Evolutionary conservation across 2,888 invertebrate genomes (phyloP), one percentile per base, ranked within the genome.

Genomic region (Xylophagus ater): DNA sequence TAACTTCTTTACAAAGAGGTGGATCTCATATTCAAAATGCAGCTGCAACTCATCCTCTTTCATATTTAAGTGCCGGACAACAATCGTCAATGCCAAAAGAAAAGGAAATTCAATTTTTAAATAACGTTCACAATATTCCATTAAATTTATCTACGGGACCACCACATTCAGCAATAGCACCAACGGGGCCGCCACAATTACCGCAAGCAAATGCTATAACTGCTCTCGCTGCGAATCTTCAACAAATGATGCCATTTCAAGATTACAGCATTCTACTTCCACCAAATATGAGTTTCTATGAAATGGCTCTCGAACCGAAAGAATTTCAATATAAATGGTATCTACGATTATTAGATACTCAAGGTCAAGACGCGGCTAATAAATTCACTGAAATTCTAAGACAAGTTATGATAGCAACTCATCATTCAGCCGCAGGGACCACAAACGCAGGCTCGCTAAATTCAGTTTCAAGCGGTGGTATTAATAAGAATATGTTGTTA

Each of bases 301-400:
- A 74, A 47, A 71, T 73, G 66, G 60, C 73, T 2, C 57, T 68
- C 42, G 71, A 72, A 45, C 68, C 72, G 18, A 68, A 66, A 49
- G 65, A 66, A 43, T 62, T 62, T 46, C 71, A 71, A 50, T 58
- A 67, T 34, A 67, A 69, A 45, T 74, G 74, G 74, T 74, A 71
- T 49, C 57, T 69, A 15, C 72, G 72, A 46, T 55, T 75, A 18
- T 53, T 70, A 20, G 71, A 72, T 41, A 66, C 66, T 2, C 66
- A 68, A 35, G 74, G 74, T 0, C 59, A 67, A 25, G 73, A 73
- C 36, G 69, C 71, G 3, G 74, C 74, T 2, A 69, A 68, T 45
- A 72, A 71, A 52, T 74, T 71, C 48, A 67, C 66, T 4, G 64
- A 67, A 34, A 54, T 67, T 43, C 45, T 67, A 23, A 54, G 60